These are phyloP conservation scores for Nymphalis io DNA, from an alignment of 1,140 invertebrate species.

Conservation along the genomic window DNA sequence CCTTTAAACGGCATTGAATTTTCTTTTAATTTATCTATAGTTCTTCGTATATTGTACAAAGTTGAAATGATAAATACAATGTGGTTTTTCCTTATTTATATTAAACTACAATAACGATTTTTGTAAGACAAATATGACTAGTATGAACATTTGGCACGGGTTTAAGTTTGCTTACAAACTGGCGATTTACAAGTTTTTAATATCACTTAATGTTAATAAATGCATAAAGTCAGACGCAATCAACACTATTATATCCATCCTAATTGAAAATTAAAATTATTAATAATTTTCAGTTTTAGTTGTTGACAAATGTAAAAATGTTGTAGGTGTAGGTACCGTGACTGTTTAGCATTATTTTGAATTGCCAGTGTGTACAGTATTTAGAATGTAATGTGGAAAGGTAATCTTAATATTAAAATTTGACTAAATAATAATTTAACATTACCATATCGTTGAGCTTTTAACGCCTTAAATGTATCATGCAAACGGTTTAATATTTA, in stretches of 20 bases:
- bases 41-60: constrained; percentile 55
- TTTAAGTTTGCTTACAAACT: constrained; percentile 21
- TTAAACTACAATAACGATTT: constrained; percentile 45
- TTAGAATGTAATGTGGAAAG: constrained; percentile 40
- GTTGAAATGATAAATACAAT: constrained; percentile 44
- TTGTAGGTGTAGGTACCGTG: no score
- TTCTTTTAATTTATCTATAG: constrained; percentile 44
- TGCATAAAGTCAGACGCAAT: no score
- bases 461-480: constrained; percentile 70
- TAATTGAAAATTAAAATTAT: no score
- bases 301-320: no score
- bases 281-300: no score
- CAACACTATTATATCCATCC: no score
- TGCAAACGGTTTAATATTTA: constrained; percentile 68
- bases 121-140: constrained; percentile 50
- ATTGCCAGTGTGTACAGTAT: constrained; percentile 18
- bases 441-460: constrained; percentile 74
- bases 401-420: constrained; percentile 59
- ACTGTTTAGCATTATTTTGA: background rate
- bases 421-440: constrained; percentile 62
- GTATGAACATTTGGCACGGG: constrained; percentile 45
- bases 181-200: constrained; percentile 26
- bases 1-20: constrained; percentile 51
- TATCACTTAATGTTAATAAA: no score
- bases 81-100: constrained; percentile 34